phyloP scores from a whole-genome alignment of 35 echinoderm and acorn worm species.

The Acanthaster planci region DNA sequence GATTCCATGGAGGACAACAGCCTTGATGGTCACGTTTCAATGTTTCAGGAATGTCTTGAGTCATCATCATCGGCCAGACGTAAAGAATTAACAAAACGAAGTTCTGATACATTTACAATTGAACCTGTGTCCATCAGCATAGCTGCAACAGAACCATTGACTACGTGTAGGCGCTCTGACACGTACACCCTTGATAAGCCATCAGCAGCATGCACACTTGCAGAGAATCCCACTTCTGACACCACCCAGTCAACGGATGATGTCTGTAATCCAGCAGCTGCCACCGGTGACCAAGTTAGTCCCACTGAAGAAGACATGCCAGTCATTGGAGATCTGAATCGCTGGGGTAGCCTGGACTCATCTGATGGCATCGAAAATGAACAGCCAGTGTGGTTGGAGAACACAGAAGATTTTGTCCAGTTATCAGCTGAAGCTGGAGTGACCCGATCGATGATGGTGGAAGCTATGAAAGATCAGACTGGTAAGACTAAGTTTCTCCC shows the following conservation, averaged over 20 bases:
- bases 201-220: not conserved
- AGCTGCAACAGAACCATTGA: not conserved
- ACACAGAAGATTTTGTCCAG: slow-evolving; percentile 36
- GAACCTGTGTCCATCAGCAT: not conserved
- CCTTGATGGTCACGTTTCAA: not conserved
- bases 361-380: slow-evolving; percentile 23
- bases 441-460: not conserved
- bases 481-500: not conserved
- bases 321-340: not conserved
- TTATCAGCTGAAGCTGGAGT: not conserved
- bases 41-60: too few species aligned
- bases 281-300: not conserved
- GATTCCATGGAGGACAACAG: not conserved
- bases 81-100: not conserved
- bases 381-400: slow-evolving; percentile 24
- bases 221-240: not conserved
- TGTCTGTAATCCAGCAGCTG: not conserved
- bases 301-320: not conserved
- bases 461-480: slow-evolving; percentile 12
- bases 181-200: slow-evolving; percentile 32
- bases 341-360: slow-evolving; percentile 11
- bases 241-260: not conserved
- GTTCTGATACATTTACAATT: slow-evolving; percentile 61
- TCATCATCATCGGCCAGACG: too few species aligned
- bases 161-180: slow-evolving; percentile 27